Conservation (phyloP, 2,888 invertebrate genomes). For the Scelioninae gen. 1 region DNA sequence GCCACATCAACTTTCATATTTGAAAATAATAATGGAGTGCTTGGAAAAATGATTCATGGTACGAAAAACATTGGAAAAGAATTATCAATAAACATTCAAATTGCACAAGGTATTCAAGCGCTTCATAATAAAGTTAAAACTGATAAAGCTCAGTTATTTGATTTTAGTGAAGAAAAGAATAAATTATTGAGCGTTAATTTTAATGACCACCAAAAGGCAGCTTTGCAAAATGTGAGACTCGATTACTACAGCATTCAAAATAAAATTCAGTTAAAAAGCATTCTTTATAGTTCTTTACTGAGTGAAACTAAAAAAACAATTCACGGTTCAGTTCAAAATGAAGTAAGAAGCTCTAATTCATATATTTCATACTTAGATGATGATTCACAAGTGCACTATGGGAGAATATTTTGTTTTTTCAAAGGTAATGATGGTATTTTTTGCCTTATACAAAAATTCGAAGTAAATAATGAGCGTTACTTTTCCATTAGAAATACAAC, state of each 20-base stretch:
- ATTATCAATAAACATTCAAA: constrained; percentile 66
- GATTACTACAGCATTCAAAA: not conserved
- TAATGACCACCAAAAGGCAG: not conserved
- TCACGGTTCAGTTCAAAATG: not conserved
- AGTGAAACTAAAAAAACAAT: not conserved
- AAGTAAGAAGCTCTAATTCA: not conserved
- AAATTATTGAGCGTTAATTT: not conserved
- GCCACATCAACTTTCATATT: constrained; percentile 71
- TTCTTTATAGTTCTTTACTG: not conserved
- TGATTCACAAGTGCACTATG: not conserved
- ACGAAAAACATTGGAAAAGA: constrained; percentile 68
- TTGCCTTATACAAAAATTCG: constrained; percentile 12
- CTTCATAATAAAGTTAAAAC: constrained; percentile 12
- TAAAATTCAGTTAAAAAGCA: not conserved
- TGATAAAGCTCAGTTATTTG: not conserved
- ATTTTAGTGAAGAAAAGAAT: not conserved
- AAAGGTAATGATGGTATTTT: not conserved
- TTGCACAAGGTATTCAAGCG: constrained; percentile 65
- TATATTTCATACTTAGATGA: constrained; percentile 9
- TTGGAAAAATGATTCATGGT: constrained; percentile 69
- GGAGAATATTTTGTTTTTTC: constrained; percentile 35
- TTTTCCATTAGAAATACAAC: constrained; percentile 15
- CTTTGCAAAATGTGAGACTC: not conserved
- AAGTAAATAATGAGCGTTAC: not conserved
- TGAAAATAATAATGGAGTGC: constrained; percentile 71